A percentile compares a stretch with the other conserved stretches of the same genome.
Conservation (phyloP, 2,113 vertebrate genomes). For the Tetrao urogallus region DNA sequence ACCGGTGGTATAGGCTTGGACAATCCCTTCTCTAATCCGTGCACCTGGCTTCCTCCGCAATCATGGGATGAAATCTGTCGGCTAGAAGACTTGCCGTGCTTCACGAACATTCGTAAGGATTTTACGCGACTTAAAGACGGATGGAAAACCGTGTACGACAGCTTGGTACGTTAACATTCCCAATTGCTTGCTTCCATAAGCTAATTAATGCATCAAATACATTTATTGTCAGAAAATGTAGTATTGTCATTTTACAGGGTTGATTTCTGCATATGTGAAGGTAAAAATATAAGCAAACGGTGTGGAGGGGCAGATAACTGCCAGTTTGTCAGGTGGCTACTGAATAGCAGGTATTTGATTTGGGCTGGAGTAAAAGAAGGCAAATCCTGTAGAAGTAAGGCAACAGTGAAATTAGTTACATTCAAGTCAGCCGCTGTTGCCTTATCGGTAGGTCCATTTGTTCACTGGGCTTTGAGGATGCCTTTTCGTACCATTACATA, state of each 20-base stretch:
- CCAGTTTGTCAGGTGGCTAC: neutral
- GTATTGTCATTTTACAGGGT: neutral
- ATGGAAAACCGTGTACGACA: slow-evolving; percentile 90
- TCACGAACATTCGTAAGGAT: slow-evolving; percentile 79
- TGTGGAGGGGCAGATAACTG: neutral
- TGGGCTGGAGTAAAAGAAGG: no score
- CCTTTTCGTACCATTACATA: neutral
- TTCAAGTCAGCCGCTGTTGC: neutral
- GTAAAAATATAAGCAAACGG: neutral
- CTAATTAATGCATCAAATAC: neutral
- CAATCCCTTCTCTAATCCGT: slow-evolving; percentile 85
- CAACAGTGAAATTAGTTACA: neutral
- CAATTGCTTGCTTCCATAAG: neutral
- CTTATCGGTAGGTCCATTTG: neutral
- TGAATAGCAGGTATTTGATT: neutral
- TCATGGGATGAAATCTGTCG: slow-evolving; percentile 91
- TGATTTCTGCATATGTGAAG: neutral
- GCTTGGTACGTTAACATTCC: slow-evolving; percentile 76
- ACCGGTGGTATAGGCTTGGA: slow-evolving; percentile 89
- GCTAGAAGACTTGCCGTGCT: slow-evolving; percentile 78
- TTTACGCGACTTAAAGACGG: slow-evolving; percentile 79
- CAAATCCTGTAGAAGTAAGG: neutral
- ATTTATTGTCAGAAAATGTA: neutral
- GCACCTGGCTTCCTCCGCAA: slow-evolving; percentile 86
- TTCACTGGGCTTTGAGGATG: neutral